A percentile compares a stretch with the other conserved stretches of the same genome.
phyloP scores from a whole-genome alignment of 2,797 vertebrate genomes.

The Labroides dimidiatus region DNA sequence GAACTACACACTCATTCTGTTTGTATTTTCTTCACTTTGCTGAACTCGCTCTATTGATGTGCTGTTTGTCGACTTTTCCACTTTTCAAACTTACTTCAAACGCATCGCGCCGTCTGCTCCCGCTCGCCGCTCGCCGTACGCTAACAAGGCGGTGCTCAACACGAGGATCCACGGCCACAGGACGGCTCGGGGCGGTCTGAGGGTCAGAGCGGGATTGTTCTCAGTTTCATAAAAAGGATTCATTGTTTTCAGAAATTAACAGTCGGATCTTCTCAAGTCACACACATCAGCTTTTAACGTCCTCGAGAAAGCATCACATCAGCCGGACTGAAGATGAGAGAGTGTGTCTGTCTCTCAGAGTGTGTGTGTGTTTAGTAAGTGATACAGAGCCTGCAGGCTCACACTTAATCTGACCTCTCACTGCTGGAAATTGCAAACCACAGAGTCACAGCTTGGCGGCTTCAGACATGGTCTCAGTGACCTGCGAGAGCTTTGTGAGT shows the following conservation, averaged over 20 bases:
- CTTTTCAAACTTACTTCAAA: slow-evolving; percentile 73
- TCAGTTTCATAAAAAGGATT: not conserved
- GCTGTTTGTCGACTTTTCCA: slow-evolving; percentile 65
- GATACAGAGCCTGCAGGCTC: slow-evolving; percentile 18
- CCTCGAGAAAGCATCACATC: no score
- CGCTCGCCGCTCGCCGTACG: slow-evolving; percentile 8
- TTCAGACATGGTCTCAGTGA: slow-evolving; percentile 39
- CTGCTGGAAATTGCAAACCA: slow-evolving; percentile 34
- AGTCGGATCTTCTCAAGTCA: no score
- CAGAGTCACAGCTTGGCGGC: slow-evolving; percentile 34
- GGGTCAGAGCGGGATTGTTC: not conserved
- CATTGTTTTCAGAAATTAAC: not conserved
- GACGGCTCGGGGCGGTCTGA: not conserved
- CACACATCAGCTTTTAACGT: not conserved
- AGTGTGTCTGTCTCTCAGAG: slow-evolving; percentile 2
- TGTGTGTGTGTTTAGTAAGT: slow-evolving; percentile 4
- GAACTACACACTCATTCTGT: slow-evolving; percentile 72
- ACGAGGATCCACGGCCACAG: not conserved
- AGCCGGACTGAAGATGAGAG: slow-evolving; percentile 28
- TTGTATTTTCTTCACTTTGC: slow-evolving; percentile 68
- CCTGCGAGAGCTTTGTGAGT: slow-evolving; percentile 23
- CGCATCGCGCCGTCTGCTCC: slow-evolving; percentile 40
- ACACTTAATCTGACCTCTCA: slow-evolving; percentile 28
- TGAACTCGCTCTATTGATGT: slow-evolving; percentile 72
- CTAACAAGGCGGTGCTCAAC: slow-evolving; percentile 32